phyloP scores from a whole-genome alignment of 1,140 invertebrate species.

The Calliopsis andreniformis region DNA sequence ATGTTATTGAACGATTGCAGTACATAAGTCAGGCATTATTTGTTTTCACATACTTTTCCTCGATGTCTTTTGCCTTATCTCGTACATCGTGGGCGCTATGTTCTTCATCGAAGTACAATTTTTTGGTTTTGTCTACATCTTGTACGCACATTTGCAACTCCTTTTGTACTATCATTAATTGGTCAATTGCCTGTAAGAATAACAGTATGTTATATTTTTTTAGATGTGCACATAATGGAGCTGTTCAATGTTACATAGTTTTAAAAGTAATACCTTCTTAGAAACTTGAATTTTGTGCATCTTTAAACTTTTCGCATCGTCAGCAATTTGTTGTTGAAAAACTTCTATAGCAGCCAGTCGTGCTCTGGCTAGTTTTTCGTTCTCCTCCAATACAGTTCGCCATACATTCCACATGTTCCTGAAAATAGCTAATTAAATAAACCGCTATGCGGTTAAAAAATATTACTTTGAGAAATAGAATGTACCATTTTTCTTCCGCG shows the following conservation, averaged over 20 bases:
- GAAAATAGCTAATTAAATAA: too few species aligned
- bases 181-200: slow-evolving; percentile 88
- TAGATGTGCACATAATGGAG: not conserved
- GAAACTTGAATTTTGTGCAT: slow-evolving; percentile 92
- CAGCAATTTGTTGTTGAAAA: slow-evolving; percentile 96
- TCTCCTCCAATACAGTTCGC: slow-evolving; percentile 96
- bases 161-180: slow-evolving; percentile 93
- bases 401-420: slow-evolving; percentile 99
- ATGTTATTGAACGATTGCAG: not conserved
- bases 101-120: slow-evolving; percentile 97
- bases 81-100: slow-evolving; percentile 96
- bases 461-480: slow-evolving; percentile 32
- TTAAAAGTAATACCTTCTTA: slow-evolving; percentile 87
- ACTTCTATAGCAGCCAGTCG: slow-evolving; percentile 95
- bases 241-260: not conserved
- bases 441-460: too few species aligned
- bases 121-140: slow-evolving; percentile 97
- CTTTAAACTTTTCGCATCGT: slow-evolving; percentile 93
- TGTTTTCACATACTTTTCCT: slow-evolving; percentile 91
- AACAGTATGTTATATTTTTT: too few species aligned
- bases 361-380: slow-evolving; percentile 95
- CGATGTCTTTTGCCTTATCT: slow-evolving; percentile 96
- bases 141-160: slow-evolving; percentile 93
- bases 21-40: not conserved
- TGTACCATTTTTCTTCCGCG: slow-evolving; percentile 93